phyloP scores from a whole-genome alignment of 2,888 invertebrate species.

The Drosophila prostipennis region DNA sequence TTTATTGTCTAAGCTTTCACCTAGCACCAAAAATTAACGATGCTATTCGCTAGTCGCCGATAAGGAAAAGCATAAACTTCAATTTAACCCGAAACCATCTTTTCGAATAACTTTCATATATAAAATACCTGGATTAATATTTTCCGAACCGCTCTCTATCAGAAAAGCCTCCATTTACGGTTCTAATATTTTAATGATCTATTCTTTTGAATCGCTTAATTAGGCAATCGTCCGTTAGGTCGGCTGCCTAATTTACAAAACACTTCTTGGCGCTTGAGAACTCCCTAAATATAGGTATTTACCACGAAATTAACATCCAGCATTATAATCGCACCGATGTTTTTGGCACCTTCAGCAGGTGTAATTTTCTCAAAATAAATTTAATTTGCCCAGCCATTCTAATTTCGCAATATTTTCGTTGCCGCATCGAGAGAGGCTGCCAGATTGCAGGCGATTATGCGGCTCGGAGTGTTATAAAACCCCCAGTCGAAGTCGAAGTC shows the following conservation, averaged over 20 bases:
- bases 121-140: conserved; percentile 4
- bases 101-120: conserved; percentile 2
- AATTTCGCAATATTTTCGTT: conserved; percentile 41
- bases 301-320: conserved; percentile 22
- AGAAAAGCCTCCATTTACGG: conserved; percentile 10
- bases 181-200: conserved; percentile 30
- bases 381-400: conserved; percentile 41
- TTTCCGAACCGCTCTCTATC: neutral
- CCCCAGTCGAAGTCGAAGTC: conserved; percentile 20
- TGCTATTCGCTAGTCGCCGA: neutral
- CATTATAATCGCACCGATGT: conserved; percentile 9
- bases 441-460: conserved; percentile 54
- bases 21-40: conserved; percentile 11
- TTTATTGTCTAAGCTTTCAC: conserved; percentile 25
- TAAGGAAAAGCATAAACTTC: conserved; percentile 9
- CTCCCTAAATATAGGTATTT: neutral
- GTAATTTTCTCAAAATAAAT: conserved; percentile 28
- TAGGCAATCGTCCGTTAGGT: conserved; percentile 33
- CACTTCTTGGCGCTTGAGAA: conserved; percentile 3
- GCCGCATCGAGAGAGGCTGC: conserved; percentile 18
- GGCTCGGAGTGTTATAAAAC: conserved; percentile 63
- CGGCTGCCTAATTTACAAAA: conserved; percentile 8
- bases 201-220: conserved; percentile 16
- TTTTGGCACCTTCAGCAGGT: conserved; percentile 17
- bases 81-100: conserved; percentile 10